Evolutionary conservation across 1,140 invertebrate species (phyloP), one percentile per base, ranked within the genome.

Genomic region (Micrasema minimum): DNA sequence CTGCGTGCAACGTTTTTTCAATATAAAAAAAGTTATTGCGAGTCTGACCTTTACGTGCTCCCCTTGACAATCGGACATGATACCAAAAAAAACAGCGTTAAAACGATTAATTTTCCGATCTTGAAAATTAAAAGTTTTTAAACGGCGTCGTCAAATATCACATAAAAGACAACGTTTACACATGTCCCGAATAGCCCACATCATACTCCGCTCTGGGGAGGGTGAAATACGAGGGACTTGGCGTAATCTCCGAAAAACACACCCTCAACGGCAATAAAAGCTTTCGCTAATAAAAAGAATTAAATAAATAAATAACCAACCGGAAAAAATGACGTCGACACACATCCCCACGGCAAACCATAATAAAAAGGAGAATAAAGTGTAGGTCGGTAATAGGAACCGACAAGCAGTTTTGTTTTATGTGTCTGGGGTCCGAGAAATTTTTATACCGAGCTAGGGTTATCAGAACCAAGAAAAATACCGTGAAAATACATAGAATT

Each of bases 221-320:
- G 14, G 57, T 26, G 66, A 55, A 74, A 68, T 46, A 69, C 61
- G 66, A 74, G 72, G 69, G 69, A 68, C 72, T 74, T 71, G 59
- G 59, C 73, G 71, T 75, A 75, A 75, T 75, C 74, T 75, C 74
- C 74, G 71, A 65, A 72, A 75, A 75, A 75, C 74, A 75, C 74
- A 75, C 74, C 71, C 71, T n/a, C 67, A 57, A 66, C 43, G 67
- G 69, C 71, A 75, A 72, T 72, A 72, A 75, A 75, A 75, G 67
- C 74, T 55, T 75, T 70, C 64, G 71, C 74, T 75, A 75, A 75
- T 75, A 75, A 75, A 75, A 75, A 75, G 66, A 75, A 75, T 74
- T 74, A 74, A 74, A 74, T 74, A 74, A 74, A 74, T 74, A 74
- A 74, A 74, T 74, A 74, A 74, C 72, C 57, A 48, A 69, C 65